Evolutionary conservation across 1,140 invertebrate species (phyloP).

Genomic region (Ditylenchus dipsaci): DNA sequence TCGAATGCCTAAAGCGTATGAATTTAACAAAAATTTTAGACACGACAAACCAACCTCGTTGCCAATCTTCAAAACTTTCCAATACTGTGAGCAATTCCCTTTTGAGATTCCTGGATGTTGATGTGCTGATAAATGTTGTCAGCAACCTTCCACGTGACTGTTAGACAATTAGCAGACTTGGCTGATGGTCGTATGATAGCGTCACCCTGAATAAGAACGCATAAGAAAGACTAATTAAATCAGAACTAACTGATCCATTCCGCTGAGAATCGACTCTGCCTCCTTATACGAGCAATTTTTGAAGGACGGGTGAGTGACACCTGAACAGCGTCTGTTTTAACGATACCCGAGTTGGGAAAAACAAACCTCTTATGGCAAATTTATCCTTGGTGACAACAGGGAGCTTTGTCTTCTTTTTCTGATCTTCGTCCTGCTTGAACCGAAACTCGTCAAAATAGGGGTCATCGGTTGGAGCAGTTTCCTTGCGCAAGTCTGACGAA

Average conservation of each 20-base stretch:
- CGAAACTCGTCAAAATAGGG: conserved; percentile 82
- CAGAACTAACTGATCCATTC: conserved; percentile 71
- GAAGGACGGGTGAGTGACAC: conserved; percentile 91
- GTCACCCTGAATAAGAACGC: conserved; percentile 73
- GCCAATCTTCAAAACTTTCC: conserved; percentile 81
- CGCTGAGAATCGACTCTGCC: conserved; percentile 80
- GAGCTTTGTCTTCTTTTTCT: conserved; percentile 14
- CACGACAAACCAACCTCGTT: conserved; percentile 34
- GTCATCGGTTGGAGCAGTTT: conserved; percentile 79
- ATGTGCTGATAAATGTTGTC: conserved; percentile 92
- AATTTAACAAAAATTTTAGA: conserved; percentile 6
- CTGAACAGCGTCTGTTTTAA: conserved; percentile 66
- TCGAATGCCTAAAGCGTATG: conserved; percentile 75
- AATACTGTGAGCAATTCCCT: conserved; percentile 90
- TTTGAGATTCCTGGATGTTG: conserved; percentile 87
- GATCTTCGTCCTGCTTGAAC: conserved; percentile 69
- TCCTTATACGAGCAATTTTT: conserved; percentile 91
- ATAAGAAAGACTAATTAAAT: background rate
- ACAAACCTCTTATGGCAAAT: too few species aligned
- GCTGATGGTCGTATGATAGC: conserved; percentile 84
- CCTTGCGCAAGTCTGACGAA: conserved; percentile 83
- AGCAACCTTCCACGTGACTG: conserved; percentile 95
- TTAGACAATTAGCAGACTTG: conserved; percentile 83
- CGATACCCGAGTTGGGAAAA: too few species aligned
- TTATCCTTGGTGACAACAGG: too few species aligned